Evolutionary conservation across 2,113 vertebrate species (phyloP), one percentile per base, ranked within the genome.

Genomic region (Stictonetta naevosa): DNA sequence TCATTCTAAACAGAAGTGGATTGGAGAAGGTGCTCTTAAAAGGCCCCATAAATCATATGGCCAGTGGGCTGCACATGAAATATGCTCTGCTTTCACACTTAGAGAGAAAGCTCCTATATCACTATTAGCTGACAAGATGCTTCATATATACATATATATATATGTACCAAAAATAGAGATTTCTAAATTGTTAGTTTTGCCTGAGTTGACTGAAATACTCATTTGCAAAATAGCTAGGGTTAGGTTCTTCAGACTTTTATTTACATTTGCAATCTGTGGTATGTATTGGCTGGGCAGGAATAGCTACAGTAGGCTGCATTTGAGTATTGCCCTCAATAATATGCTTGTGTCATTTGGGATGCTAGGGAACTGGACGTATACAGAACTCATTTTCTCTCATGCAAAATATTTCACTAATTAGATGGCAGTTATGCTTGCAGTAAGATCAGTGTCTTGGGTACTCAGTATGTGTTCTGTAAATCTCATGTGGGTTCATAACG

Each of bases 71-170:
- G 55, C 46, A 44, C 26, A 4, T 74, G 80, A 94, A 94, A 90
- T 92, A 78, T 6, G 21, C 63, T 94, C 42, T 93, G 87, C 40
- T 94, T 93, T 96, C 33, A 67, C 18, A 11, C 83, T 91, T 93
- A 38, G 22, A 91, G 22, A 91, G 80, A 63, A 94, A 93, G 85
- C 63, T 46, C 58, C 75, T 94, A 0, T 63, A 16, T 95, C 94
- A 72, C 38, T 71, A 10, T 50, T 83, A 42, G 56, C 46, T 69
- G 92, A 46, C 38, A 81, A 84, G 63, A 73, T 73, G 50, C 13
- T 59, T 93, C 71, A 83, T 53, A 26, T 26, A 40, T 40, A 55
- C 72, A n/a, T 25, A 25, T 25, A 25, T 50, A 23, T 50, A 50
- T 50, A 11, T 22, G 22, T 34, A 83, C 33, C 48, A 69, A 88